Conservation (phyloP, 2,797 vertebrate species). For the Falco biarmicus region DNA sequence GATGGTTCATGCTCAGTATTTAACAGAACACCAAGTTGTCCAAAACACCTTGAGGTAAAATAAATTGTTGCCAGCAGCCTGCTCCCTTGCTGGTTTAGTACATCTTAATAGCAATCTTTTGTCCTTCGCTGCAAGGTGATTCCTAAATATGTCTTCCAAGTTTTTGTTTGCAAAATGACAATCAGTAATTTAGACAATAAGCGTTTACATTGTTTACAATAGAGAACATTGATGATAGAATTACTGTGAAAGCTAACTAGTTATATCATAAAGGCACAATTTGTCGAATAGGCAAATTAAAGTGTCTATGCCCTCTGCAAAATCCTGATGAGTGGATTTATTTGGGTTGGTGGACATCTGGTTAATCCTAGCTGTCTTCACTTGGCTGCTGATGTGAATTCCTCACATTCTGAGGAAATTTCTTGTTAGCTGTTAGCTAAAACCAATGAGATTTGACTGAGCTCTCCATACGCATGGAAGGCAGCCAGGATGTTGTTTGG, state of each 20-base stretch:
- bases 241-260: neutral
- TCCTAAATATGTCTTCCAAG: slow-evolving; percentile 15
- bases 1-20: slow-evolving; percentile 15
- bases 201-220: slow-evolving; percentile 1
- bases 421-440: slow-evolving; percentile 60
- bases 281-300: slow-evolving; percentile 42
- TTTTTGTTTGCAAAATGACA: slow-evolving; percentile 30
- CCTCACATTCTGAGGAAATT: slow-evolving; percentile 56
- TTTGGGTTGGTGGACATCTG: slow-evolving; percentile 65
- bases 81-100: neutral
- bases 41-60: slow-evolving; percentile 40
- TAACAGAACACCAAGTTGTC: slow-evolving; percentile 31
- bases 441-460: slow-evolving; percentile 60
- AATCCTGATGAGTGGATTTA: slow-evolving; percentile 60
- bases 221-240: neutral
- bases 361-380: slow-evolving; percentile 64
- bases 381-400: slow-evolving; percentile 49
- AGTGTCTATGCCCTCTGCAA: slow-evolving; percentile 24
- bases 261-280: slow-evolving; percentile 10
- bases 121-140: slow-evolving; percentile 29
- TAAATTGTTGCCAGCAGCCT: slow-evolving; percentile 49
- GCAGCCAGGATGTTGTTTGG: slow-evolving; percentile 47
- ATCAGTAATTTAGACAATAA: slow-evolving; percentile 31
- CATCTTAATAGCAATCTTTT: slow-evolving; percentile 39
- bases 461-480: neutral